Evolutionary conservation across 1,140 invertebrate genomes (phyloP).

Genomic region (Trinorchestia longiramus): DNA sequence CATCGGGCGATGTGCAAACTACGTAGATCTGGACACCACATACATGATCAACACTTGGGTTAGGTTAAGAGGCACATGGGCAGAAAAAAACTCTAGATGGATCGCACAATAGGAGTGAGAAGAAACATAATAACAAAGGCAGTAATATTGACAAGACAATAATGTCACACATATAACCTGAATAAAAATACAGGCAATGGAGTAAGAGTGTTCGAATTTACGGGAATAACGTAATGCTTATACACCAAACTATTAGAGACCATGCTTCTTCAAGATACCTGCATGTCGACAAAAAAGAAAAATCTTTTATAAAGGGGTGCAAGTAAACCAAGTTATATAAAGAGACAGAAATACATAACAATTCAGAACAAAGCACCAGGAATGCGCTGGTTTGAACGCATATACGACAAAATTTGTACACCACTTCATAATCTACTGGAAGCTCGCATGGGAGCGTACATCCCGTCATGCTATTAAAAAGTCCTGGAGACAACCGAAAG

Average conservation of each 20-base stretch:
- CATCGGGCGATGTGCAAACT: slow-evolving; percentile 44
- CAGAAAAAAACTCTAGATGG: slow-evolving; percentile 28
- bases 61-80: slow-evolving; percentile 29
- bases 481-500: slow-evolving; percentile 22
- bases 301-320: slow-evolving; percentile 50
- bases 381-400: slow-evolving; percentile 24
- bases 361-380: slow-evolving; percentile 53
- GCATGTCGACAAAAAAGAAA: slow-evolving; percentile 50
- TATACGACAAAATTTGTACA: slow-evolving; percentile 51
- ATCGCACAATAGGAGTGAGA: slow-evolving; percentile 42
- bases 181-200: neutral
- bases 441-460: slow-evolving; percentile 19
- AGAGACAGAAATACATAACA: slow-evolving; percentile 53
- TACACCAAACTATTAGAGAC: slow-evolving; percentile 14
- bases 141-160: slow-evolving; percentile 40
- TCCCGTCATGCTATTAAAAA: slow-evolving; percentile 41
- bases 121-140: slow-evolving; percentile 30
- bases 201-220: slow-evolving; percentile 6
- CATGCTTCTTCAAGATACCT: slow-evolving; percentile 52
- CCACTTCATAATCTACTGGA: slow-evolving; percentile 43
- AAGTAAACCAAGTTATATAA: slow-evolving; percentile 54
- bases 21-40: slow-evolving; percentile 44
- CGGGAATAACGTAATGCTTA: neutral
- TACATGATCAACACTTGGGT: slow-evolving; percentile 25
- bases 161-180: slow-evolving; percentile 45